phyloP scores from a whole-genome alignment of 2,888 invertebrate species.

The Nemotelus nigrinus region DNA sequence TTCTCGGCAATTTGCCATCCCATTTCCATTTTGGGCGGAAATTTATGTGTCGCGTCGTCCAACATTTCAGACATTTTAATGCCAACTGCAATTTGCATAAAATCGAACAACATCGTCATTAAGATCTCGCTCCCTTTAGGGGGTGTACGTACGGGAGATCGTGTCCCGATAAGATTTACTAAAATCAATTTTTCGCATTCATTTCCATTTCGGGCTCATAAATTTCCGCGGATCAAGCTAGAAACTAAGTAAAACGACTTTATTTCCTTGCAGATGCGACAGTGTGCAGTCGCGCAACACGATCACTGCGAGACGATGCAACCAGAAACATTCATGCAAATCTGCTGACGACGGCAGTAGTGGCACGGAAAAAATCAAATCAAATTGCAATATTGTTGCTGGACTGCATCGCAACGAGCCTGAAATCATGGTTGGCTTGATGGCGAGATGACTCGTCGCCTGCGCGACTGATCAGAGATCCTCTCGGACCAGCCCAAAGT shows the following conservation, averaged over 20 bases:
- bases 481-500: conserved; percentile 8
- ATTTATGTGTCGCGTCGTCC: background rate
- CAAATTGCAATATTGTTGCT: conserved; percentile 11
- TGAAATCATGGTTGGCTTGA: background rate
- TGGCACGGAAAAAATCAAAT: conserved; percentile 1
- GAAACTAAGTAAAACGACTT: conserved; percentile 28
- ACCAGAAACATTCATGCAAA: background rate
- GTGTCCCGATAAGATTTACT: background rate
- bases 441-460: background rate
- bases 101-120: conserved; percentile 32
- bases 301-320: background rate
- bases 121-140: conserved; percentile 13
- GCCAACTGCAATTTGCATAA: conserved; percentile 41
- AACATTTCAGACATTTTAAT: conserved; percentile 18
- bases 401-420: background rate
- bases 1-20: too few species aligned
- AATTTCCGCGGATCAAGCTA: conserved; percentile 25
- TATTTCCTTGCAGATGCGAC: background rate
- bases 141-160: conserved; percentile 18
- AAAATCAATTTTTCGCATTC: conserved; percentile 14
- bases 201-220: conserved; percentile 28
- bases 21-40: too few species aligned
- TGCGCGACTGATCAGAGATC: background rate
- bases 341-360: background rate
- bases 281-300: too few species aligned